Base-by-base conservation (phyloP, 53 echinoderm and acorn worm species). In the Paracentrotus lividus region DNA sequence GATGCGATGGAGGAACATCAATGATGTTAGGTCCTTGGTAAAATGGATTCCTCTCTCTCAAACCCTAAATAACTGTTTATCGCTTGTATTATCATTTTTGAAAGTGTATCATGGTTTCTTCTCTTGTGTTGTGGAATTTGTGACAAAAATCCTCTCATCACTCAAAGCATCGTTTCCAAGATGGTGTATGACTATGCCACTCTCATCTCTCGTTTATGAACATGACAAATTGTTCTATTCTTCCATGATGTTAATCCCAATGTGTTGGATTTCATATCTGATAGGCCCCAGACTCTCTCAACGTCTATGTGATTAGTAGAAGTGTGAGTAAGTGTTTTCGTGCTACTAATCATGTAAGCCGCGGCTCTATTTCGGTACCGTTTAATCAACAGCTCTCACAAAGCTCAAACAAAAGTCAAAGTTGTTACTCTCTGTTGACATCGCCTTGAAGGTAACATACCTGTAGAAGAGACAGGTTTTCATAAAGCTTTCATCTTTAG, bases 261-360 rank as follows among this genome's bases (percentile, higher is more conserved):
- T 67, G 67, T 67, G 33, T 16, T 72, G 27, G 14, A 9, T 72
- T 38, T 38, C 16, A 36, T 9, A 64, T 64, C 27, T 72, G 72
- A 72, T 72, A 72, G 40, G 40, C 72, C 72, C 72, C 5, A 16
- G 85, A 49, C n/a, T 85, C 85, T 18, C 5, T 85, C 85, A 49
- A 15, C 85, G 49, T 10, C 51, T 13, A 13, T 5, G 7, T 85
- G 47, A 85, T 85, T 51, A 85, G 27, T 85, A 36, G 26, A 5
- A n/a, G 49, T 85, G 85, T 85, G 85, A 85, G 47, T 85, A 85
- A 85, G 85, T 85, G 85, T 85, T 85, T 85, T 51, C 49, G 85
- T 49, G 47, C 47, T 31, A 36, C 85, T 85, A 85, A 85, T 85
- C 85, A 85, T 4, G 49, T 49, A 47, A 85, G 85, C 85, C 49